Base-by-base conservation (phyloP, 1,140 invertebrate genomes). In the Drosophila pruinosa region DNA sequence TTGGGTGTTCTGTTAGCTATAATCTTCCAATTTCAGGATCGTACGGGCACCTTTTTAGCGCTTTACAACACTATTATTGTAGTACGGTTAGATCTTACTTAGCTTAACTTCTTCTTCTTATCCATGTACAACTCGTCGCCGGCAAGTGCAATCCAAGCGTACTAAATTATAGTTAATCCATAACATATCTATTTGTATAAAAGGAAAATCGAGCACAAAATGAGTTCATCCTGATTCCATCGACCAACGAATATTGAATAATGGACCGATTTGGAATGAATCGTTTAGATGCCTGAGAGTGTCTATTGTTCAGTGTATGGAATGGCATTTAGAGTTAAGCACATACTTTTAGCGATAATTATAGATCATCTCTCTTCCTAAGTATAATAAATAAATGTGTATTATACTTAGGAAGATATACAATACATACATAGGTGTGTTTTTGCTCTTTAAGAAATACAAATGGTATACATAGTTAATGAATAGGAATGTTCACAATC, bases 91-190 rank as follows among this genome's bases (percentile, higher is more conserved):
- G 5, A 21, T 39, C 36, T 39, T 6, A 50, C 21, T 38, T 36
- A 62, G 45, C 21, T 47, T 12, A 47, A n/a, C 22, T 6, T 6
- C 21, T 24, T 7, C 21, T 47, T n/a, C n/a, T n/a, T n/a, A n/a
- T n/a, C n/a, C n/a, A n/a, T n/a, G n/a, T n/a, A n/a, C n/a, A n/a
- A 28, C 26, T 3, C 26, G 43, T 12, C 22, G 48, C 36, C 59
- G 59, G 47, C 48, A 24, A 45, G 39, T 45, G 50, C 48, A 53
- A 53, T 63, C 24, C 19, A 34, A 50, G 8, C 10, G 58, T 61
- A 41, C 47, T 53, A n/a, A n/a, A n/a, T n/a, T n/a, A n/a, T n/a
- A n/a, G n/a, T n/a, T n/a, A 45, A 45, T 19, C 14, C 39, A 10
- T 53, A 58, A 15, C 10, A 58, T 41, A 21, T 31, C 22, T 57